Base-by-base conservation (phyloP, 1,140 invertebrate genomes). In the Drosophila orosa region DNA sequence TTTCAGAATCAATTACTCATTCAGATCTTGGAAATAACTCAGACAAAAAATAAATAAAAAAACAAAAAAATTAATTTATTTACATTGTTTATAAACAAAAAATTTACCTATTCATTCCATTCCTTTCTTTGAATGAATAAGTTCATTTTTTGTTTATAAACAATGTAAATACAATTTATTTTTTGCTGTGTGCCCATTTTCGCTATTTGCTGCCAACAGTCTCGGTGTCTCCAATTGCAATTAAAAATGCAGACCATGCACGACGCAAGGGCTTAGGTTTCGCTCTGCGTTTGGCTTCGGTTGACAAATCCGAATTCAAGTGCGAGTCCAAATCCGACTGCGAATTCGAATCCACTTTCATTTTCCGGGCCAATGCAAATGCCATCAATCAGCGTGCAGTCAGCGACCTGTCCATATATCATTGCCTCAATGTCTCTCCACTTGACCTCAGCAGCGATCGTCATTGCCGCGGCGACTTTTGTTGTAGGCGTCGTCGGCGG, bases 211-310 rank as follows among this genome's bases (percentile, higher is more conserved):
- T 75, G 56, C 27, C 50, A 55, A 48, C 25, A 39, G 45, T 59
- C 24, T 48, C 45, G 24, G 45, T 48, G 45, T 48, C 37, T 62
- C 48, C 57, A 29, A 44, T 73, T 47, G 57, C 52, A 44, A 66
- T 81, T 81, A 62, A 67, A 75, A 82, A 86, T 86, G 83, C 82
- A 87, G 71, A 79, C 74, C 73, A 77, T 77, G 72, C 82, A 61
- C 69, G 58, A 39, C 48, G 29, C 25, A 58, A 61, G 58, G 62
- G 63, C 42, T 59, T 58, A 62, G 40, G 15, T 40, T n/a, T 42
- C 33, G 60, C 54, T 61, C 50, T 54, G 39, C 17, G n/a, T 72
- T 69, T 60, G 33, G 52, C 61, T 40, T 48, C 3, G 42, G 33
- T 31, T 67, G 65, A 67, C 65, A 67, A 31, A 67, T 67, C 61